These are phyloP conservation scores for Pocillopora grandis DNA, from an alignment of 92 coral and sea anemone genomes.

Conservation along the genomic window DNA sequence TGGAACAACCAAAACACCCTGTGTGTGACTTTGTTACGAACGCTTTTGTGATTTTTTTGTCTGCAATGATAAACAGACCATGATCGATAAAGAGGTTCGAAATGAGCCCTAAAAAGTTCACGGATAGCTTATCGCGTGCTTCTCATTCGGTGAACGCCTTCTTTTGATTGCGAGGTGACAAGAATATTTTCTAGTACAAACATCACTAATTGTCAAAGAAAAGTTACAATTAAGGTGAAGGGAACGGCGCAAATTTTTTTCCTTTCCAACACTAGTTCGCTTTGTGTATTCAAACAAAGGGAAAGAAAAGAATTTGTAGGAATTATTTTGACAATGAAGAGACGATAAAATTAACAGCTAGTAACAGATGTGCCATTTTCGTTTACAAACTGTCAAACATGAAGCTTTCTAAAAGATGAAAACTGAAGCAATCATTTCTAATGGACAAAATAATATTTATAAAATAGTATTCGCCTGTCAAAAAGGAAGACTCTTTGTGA, in stretches of 20 bases:
- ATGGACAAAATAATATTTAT: conserved; percentile 41
- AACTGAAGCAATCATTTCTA: conserved; percentile 39
- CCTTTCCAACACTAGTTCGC: conserved; percentile 43
- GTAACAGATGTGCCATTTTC: conserved; percentile 95
- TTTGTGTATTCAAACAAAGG: conserved; percentile 68
- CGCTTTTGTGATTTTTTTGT: conserved; percentile 57
- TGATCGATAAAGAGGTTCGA: conserved; percentile 63
- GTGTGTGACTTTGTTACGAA: conserved; percentile 58
- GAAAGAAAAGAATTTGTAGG: conserved; percentile 69
- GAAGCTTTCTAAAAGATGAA: conserved; percentile 31
- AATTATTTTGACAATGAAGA: conserved; percentile 85
- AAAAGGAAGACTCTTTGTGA: conserved; percentile 24
- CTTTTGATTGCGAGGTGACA: conserved; percentile 84
- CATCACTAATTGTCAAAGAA: conserved; percentile 91
- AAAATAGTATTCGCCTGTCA: conserved; percentile 43
- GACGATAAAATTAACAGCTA: conserved; percentile 87
- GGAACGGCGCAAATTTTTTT: conserved; percentile 38
- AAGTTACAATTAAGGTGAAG: conserved; percentile 90
- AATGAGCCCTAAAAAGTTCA: conserved; percentile 59
- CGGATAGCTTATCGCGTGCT: conserved; percentile 76
- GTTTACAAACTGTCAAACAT: conserved; percentile 82
- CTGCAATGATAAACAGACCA: conserved; percentile 56
- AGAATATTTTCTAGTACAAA: conserved; percentile 68
- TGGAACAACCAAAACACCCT: conserved; percentile 50
- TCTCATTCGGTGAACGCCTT: conserved; percentile 63